Base-by-base conservation (phyloP, 1,140 invertebrate genomes). In the Sarcophaga bullata region DNA sequence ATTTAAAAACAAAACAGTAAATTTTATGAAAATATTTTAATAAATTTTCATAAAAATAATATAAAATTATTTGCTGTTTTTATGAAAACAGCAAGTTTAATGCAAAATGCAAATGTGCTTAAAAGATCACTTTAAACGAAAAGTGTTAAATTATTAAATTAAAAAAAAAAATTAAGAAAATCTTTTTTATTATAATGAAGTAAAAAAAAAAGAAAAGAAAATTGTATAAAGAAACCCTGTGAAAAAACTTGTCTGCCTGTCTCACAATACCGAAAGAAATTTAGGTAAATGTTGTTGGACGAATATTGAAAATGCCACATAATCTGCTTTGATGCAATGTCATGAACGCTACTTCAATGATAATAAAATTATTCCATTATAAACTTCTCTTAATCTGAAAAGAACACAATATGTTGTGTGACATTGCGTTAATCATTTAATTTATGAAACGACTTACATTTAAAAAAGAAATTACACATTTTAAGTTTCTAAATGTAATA, bases 81-180 rank as follows among this genome's bases (percentile, higher is more conserved):
- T 85, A 89, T 89, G 88, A 89, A 89, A 89, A 89, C 88, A 84
- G 88, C 88, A 87, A 89, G 85, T 89, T 82, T 89, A 85, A 88
- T 88, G 87, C 88, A 89, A 87, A 89, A 87, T 84, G 87, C 86
- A 25, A 88, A 89, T 80, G 88, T 89, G 72, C 85, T 89, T 11
- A 89, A 89, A 86, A 86, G 88, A 81, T 89, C 58, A 17, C 8
- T 17, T 62, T 13, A 62, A 62, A 62, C 8, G 15, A 62, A 10
- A 62, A 13, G 15, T n/a, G 7, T 15, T 13, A 62, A 10, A 62
- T 8, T 8, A 13, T 13, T 7, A 37, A 37, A 37, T 37, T 37
- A 37, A 37, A 62, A 37, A n/a, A 5, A 49, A 48, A 50, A 80
- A 80, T n/a, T n/a, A 80, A 80, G 11, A 80, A 80, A 48, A 80